Percentiles rank a stretch among this genome's conserved stretches.
phyloP scores from a whole-genome alignment of 2,888 invertebrate species.

The Scaptomyza tumidula region DNA sequence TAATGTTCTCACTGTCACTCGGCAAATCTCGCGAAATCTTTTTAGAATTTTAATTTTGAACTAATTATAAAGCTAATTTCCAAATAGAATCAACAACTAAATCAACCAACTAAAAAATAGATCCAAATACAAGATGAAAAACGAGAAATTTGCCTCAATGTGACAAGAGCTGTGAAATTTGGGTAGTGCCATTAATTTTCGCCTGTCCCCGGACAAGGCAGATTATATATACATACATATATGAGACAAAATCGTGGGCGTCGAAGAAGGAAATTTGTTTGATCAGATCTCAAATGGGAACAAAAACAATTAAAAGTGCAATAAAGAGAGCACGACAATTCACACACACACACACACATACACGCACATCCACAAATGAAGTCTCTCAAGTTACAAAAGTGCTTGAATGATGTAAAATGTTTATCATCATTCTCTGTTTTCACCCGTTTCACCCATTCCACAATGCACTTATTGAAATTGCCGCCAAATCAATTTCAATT shows the following conservation, averaged over 20 bases:
- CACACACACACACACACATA: constrained; percentile 30
- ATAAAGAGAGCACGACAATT: constrained; percentile 57
- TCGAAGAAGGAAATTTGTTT: constrained; percentile 34
- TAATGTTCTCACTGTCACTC: constrained; percentile 57
- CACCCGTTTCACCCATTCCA: constrained; percentile 25
- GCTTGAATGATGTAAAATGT: constrained; percentile 25
- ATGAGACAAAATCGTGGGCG: constrained; percentile 57
- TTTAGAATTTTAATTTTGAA: constrained; percentile 59
- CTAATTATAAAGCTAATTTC: constrained; percentile 70
- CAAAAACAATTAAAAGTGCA: constrained; percentile 36
- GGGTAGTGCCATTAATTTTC: constrained; percentile 59
- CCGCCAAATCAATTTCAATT: constrained; percentile 57
- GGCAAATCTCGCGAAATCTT: constrained; percentile 40
- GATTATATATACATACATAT: constrained; percentile 48
- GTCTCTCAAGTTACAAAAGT: constrained; percentile 59
- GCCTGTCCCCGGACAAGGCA: constrained; percentile 39
- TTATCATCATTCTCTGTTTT: constrained; percentile 4
- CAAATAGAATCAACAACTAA: constrained; percentile 30
- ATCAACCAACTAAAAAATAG: constrained; percentile 22
- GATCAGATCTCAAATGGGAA: constrained; percentile 14
- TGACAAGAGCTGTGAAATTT: constrained; percentile 53
- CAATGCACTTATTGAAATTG: constrained; percentile 57
- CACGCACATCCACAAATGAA: constrained; percentile 22
- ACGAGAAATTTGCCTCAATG: constrained; percentile 56
- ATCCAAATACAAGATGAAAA: constrained; percentile 44